A percentile compares a stretch with the other conserved stretches of the same genome.
These are phyloP conservation scores for Pasiphila rectangulata DNA, from an alignment of 2,888 invertebrate genomes.

Conservation along the genomic window DNA sequence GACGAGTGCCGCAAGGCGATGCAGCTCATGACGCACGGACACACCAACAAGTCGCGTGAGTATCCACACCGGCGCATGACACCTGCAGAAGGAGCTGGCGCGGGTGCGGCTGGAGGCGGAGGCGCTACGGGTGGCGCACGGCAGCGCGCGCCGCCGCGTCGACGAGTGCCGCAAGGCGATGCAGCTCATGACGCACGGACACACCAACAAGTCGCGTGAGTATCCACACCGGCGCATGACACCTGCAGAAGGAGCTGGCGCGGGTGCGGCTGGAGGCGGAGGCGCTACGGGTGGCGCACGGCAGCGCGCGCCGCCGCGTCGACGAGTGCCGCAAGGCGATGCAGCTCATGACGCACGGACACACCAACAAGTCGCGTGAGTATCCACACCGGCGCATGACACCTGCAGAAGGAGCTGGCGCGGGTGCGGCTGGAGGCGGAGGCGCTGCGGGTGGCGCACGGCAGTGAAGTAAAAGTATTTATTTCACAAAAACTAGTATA, in stretches of 20 bases:
- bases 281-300: conserved; percentile 45
- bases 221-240: no score
- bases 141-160: conserved; percentile 42
- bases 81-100: conserved; percentile 40
- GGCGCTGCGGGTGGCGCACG: no score
- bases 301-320: conserved; percentile 42
- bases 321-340: conserved; percentile 38
- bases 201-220: conserved; percentile 33
- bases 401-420: no score
- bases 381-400: no score
- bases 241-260: conserved; percentile 40
- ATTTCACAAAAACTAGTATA: no score
- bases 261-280: conserved; percentile 38
- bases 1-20: no score
- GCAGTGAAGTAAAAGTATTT: no score
- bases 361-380: conserved; percentile 33
- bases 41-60: no score
- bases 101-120: conserved; percentile 38
- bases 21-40: no score
- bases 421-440: no score
- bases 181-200: conserved; percentile 36
- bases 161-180: conserved; percentile 38
- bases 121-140: conserved; percentile 45
- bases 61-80: no score
- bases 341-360: conserved; percentile 36